Conservation (phyloP, 2,888 invertebrate species). For the Thymelicus lineola region DNA sequence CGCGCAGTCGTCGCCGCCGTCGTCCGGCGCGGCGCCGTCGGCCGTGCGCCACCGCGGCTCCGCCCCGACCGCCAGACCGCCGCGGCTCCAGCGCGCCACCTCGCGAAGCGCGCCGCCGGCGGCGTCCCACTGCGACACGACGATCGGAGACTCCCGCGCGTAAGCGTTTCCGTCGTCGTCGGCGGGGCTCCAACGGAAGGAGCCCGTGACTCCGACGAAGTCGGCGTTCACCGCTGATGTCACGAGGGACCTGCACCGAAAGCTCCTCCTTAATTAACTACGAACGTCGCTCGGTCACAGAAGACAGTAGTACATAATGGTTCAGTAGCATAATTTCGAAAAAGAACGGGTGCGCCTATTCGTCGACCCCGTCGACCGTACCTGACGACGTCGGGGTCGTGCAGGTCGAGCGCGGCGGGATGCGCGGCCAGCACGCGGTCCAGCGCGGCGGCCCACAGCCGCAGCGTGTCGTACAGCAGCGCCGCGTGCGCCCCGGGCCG, state of each 20-base stretch:
- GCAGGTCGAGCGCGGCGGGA: slow-evolving; percentile 62
- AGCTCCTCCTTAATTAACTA: background rate
- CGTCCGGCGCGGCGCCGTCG: slow-evolving; percentile 87
- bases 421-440: slow-evolving; percentile 49
- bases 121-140: slow-evolving; percentile 86
- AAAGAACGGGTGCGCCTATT: too few species aligned
- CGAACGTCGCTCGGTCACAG: too few species aligned
- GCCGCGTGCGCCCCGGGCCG: slow-evolving; percentile 58
- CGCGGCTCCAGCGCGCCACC: slow-evolving; percentile 89
- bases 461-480: slow-evolving; percentile 68
- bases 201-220: slow-evolving; percentile 65
- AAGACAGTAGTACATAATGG: too few species aligned
- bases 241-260: slow-evolving; percentile 50
- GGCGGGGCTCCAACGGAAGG: slow-evolving; percentile 57
- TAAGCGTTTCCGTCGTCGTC: slow-evolving; percentile 41
- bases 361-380: slow-evolving; percentile 34
- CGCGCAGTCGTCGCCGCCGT: slow-evolving; percentile 88
- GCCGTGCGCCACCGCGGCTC: slow-evolving; percentile 87
- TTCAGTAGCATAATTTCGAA: too few species aligned
- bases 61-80: slow-evolving; percentile 89
- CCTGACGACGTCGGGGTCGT: slow-evolving; percentile 56
- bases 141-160: slow-evolving; percentile 48
- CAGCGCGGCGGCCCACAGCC: slow-evolving; percentile 64
- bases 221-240: slow-evolving; percentile 48
- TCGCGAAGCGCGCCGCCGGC: slow-evolving; percentile 71